Evolutionary conservation across 2,888 invertebrate species (phyloP).

Genomic region (Tetramorium bicarinatum): DNA sequence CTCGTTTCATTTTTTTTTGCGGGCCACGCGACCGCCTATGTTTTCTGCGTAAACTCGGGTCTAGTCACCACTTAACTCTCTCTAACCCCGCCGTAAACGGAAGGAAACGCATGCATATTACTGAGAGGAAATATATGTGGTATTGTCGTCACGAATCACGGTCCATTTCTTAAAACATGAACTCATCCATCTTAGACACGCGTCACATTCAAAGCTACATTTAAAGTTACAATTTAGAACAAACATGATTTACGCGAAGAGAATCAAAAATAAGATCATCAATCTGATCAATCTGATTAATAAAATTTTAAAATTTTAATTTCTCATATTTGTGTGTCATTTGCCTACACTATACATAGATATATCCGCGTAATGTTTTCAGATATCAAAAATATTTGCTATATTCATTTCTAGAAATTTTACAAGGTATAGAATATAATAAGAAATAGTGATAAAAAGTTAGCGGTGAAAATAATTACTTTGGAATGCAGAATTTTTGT

Average conservation of each 20-base stretch:
- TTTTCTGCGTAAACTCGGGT: slow-evolving; percentile 68
- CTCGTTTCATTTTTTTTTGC: slow-evolving; percentile 39
- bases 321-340: neutral
- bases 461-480: slow-evolving; percentile 21
- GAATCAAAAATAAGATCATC: neutral
- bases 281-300: neutral
- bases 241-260: neutral
- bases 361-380: neutral
- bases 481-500: slow-evolving; percentile 19
- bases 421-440: neutral
- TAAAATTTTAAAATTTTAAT: neutral
- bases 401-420: slow-evolving; percentile 3
- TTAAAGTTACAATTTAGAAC: neutral
- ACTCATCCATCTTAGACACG: neutral
- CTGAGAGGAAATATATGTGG: slow-evolving; percentile 5
- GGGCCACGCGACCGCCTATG: slow-evolving; percentile 49
- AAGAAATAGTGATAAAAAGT: neutral
- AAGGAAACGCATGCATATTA: slow-evolving; percentile 79
- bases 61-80: slow-evolving; percentile 74
- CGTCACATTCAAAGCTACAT: neutral
- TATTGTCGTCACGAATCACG: slow-evolving; percentile 35
- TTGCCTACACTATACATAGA: neutral
- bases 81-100: slow-evolving; percentile 81
- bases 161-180: slow-evolving; percentile 3
- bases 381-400: neutral